phyloP scores from a whole-genome alignment of 2,113 vertebrate species.

The Bos indicus region DNA sequence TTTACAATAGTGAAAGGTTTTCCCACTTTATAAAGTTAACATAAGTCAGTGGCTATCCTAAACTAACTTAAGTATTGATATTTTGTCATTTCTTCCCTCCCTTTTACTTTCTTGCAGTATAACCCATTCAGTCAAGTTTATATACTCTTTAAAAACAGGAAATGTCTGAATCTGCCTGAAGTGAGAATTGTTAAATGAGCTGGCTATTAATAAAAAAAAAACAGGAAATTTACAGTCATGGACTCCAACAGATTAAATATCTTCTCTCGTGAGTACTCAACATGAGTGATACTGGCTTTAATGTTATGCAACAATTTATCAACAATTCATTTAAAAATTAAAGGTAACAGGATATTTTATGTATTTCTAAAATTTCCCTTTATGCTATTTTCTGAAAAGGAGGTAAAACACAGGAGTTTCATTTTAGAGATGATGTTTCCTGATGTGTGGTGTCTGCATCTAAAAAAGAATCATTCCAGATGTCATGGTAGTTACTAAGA shows the following conservation, averaged over 20 bases:
- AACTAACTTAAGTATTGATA: background rate
- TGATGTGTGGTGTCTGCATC: conserved; percentile 43
- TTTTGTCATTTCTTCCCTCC: background rate
- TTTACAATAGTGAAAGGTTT: background rate
- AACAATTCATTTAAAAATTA: background rate
- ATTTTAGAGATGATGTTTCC: conserved; percentile 48
- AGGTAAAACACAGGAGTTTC: background rate
- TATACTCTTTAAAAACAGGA: background rate
- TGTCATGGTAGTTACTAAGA: conserved; percentile 45
- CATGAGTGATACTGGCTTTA: background rate
- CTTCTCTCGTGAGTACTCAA: background rate
- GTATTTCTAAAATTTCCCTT: conserved; percentile 6
- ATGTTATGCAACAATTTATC: background rate
- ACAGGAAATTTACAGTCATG: background rate
- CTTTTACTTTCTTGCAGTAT: background rate
- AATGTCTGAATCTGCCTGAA: background rate
- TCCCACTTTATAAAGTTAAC: background rate
- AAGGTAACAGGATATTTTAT: background rate
- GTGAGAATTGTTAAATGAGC: background rate
- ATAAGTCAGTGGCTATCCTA: background rate
- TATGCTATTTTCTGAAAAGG: conserved; percentile 23
- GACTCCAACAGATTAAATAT: background rate
- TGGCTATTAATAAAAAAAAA: background rate
- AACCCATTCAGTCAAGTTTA: conserved; percentile 11
- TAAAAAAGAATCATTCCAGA: conserved; percentile 60